Base-by-base conservation (phyloP, 2,797 vertebrate species). In the Falco concolor region DNA sequence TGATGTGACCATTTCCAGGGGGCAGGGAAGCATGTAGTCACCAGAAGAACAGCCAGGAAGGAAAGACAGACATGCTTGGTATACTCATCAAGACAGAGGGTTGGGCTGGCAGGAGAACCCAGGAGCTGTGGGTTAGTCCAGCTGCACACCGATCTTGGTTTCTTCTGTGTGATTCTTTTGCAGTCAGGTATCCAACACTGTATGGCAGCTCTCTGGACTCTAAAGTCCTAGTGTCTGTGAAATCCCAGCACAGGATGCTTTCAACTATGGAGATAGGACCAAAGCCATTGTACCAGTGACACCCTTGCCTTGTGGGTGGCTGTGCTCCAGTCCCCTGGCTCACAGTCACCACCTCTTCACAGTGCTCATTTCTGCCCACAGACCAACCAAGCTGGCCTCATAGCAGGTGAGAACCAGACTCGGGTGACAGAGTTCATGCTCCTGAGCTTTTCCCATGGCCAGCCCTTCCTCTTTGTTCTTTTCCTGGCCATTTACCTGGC, bases 401-500 rank as follows among this genome's bases (percentile, higher is more conserved):
- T 22, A 78, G 78, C 59, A 15, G n/a, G 9, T 4, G 47, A 12
- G 20, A 97, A 97, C 24, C 69, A 89, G n/a, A 97, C 87, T 3
- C 65, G 49, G 3, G 50, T 78, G 38, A 74, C 2, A 0, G 87
- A 94, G n/a, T 94, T 96, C 11, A 11, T n/a, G 42, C 92, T 94
- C 61, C 67, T 94, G 59, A 25, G 82, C 54, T 94, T 97, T 61
- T 36, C 72, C 10, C 34, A 12, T 0, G 8, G 54, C n/a, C 69
- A 2, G 14, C 12, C 78, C 12, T 61, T 79, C 70, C 13, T 95
- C 42, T 95, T 96, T 40, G 10, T 59, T 49, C 57, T 90, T 9
- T 89, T 95, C 42, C 68, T 96, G 59, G 49, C 22, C 22, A 8
- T 93, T 36, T 95, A 96, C 60, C 21, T 93, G 49, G 27, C 47